Conservation (phyloP, 2,113 vertebrate species). For the Catharus fuscescens region DNA sequence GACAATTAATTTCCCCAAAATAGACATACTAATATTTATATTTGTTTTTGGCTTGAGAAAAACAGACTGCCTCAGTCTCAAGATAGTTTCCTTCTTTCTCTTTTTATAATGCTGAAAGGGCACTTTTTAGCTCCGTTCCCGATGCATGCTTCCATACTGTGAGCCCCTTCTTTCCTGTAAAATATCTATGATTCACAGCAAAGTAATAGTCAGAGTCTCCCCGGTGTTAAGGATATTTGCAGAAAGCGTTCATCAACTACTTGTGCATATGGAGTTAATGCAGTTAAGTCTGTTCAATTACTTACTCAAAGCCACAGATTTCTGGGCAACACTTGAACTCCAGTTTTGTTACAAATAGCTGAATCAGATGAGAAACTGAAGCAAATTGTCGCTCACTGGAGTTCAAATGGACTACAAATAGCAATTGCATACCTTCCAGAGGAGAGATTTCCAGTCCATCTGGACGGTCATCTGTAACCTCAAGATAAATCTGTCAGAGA, state of each 20-base stretch:
- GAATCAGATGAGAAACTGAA: not conserved
- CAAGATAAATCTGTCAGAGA: constrained; percentile 43
- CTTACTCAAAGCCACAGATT: not conserved
- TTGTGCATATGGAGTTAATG: not conserved
- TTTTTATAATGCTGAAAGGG: not conserved
- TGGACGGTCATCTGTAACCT: constrained; percentile 40
- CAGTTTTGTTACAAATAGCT: not conserved
- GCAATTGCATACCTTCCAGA: constrained; percentile 16
- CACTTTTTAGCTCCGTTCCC: not conserved
- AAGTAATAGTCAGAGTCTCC: not conserved
- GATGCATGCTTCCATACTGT: not conserved
- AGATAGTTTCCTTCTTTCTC: not conserved
- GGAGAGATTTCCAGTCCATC: constrained; percentile 45
- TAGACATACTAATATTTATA: not conserved
- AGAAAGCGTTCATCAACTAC: not conserved
- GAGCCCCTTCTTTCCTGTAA: not conserved
- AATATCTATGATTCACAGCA: not conserved
- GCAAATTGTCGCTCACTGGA: not conserved
- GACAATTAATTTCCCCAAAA: not conserved
- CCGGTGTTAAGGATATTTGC: not conserved
- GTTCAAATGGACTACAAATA: constrained; percentile 6
- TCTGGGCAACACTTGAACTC: not conserved
- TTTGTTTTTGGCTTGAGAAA: not conserved
- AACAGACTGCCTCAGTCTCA: not conserved
- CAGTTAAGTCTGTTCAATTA: not conserved